A percentile compares a stretch with the other conserved stretches of the same genome.
These are phyloP conservation scores for Xiphorhynchus erythropygius DNA, from an alignment of 2,797 vertebrate genomes.

Conservation along the genomic window DNA sequence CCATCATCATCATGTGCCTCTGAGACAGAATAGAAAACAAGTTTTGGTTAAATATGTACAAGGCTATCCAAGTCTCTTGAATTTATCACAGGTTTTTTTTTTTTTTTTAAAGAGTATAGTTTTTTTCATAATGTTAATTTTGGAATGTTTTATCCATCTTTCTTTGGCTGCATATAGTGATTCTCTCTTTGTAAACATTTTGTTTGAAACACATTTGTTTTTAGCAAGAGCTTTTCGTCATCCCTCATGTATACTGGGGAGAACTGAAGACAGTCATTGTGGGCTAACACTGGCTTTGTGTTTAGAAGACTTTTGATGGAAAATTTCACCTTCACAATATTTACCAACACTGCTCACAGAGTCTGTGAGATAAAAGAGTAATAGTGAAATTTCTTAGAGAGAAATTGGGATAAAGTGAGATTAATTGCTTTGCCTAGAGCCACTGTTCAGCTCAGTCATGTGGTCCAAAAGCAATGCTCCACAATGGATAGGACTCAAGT, in stretches of 20 bases:
- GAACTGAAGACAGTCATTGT: not conserved
- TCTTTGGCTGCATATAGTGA: not conserved
- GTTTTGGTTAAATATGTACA: constrained; percentile 44
- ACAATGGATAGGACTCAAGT: not conserved
- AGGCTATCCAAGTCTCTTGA: constrained; percentile 12
- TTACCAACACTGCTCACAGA: not conserved
- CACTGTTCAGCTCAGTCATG: not conserved
- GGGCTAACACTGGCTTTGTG: not conserved
- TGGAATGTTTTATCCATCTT: not conserved
- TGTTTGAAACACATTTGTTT: not conserved
- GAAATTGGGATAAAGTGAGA: not conserved
- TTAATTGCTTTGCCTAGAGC: not conserved
- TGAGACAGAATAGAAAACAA: constrained; percentile 44
- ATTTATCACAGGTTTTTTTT: not conserved
- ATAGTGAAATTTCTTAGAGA: not conserved
- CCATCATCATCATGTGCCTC: constrained; percentile 64
- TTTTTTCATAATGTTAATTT: not conserved
- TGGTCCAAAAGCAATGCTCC: not conserved
- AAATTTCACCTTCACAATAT: not conserved
- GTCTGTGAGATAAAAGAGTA: not conserved
- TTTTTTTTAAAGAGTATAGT: not conserved
- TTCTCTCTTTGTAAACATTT: not conserved
- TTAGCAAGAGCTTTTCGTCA: not conserved
- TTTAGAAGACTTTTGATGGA: not conserved
- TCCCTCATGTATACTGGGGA: not conserved